A percentile compares a stretch with the other conserved stretches of the same genome.
Conservation (phyloP, 1,140 invertebrate species). For the Eumeta japonica region DNA sequence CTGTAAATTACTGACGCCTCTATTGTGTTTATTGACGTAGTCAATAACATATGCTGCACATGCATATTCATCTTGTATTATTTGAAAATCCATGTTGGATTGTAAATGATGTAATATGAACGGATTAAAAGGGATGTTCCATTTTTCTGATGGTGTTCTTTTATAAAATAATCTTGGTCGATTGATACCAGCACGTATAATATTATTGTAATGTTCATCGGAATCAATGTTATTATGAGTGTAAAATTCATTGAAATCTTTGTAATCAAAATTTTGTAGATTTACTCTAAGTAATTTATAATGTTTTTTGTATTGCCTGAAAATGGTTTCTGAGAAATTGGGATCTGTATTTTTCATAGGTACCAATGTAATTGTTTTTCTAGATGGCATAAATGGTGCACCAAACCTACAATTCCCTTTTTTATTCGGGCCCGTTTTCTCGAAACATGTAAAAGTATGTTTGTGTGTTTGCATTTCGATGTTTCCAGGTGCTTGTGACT, state of each 20-base stretch:
- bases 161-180: too few relatives aligned
- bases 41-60: slow-evolving; percentile 26
- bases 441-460: slow-evolving; percentile 22
- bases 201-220: too few relatives aligned
- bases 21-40: slow-evolving; percentile 32
- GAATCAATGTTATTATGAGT: too few relatives aligned
- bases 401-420: slow-evolving; percentile 23
- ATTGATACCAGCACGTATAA: too few relatives aligned
- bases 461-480: slow-evolving; percentile 19
- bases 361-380: slow-evolving; percentile 16
- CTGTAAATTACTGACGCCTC: slow-evolving; percentile 32
- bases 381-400: slow-evolving; percentile 22
- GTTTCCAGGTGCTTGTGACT: slow-evolving; percentile 7
- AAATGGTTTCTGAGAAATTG: too few relatives aligned
- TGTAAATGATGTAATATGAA: too few relatives aligned
- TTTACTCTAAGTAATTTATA: too few relatives aligned
- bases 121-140: too few relatives aligned
- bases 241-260: too few relatives aligned
- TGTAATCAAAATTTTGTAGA: too few relatives aligned
- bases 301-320: too few relatives aligned
- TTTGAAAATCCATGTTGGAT: slow-evolving; percentile 38
- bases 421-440: slow-evolving; percentile 9
- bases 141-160: too few relatives aligned
- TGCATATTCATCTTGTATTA: slow-evolving; percentile 37
- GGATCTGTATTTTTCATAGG: slow-evolving; percentile 17